Evolutionary conservation across 2,797 vertebrate genomes (phyloP).

Genomic region (Acipenser transmontanus): DNA sequence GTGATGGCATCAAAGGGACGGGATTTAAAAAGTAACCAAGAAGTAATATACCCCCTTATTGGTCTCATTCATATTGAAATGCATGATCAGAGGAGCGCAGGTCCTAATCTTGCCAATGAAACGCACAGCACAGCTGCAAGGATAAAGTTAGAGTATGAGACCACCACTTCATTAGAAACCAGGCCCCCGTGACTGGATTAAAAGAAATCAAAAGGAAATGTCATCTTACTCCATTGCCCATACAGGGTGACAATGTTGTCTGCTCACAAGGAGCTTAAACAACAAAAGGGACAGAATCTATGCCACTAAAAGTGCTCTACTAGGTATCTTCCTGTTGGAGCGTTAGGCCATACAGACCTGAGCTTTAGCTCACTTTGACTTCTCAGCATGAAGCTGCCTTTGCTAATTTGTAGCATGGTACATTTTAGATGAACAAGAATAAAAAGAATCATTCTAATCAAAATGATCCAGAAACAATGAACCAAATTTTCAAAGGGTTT

Average conservation of each 20-base stretch:
- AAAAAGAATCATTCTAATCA: too few relatives aligned
- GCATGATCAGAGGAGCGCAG: slow-evolving; percentile 65
- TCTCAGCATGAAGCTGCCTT: slow-evolving; percentile 45
- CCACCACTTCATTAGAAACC: slow-evolving; percentile 66
- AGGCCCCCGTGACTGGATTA: slow-evolving; percentile 69
- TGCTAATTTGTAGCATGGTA: slow-evolving; percentile 50
- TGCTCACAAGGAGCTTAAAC: slow-evolving; percentile 32
- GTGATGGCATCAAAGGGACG: slow-evolving; percentile 55
- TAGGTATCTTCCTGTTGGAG: slow-evolving; percentile 28
- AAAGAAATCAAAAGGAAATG: slow-evolving; percentile 52
- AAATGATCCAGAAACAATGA: too few relatives aligned
- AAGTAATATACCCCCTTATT: slow-evolving; percentile 72
- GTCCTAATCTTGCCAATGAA: slow-evolving; percentile 67
- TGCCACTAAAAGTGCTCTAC: slow-evolving; percentile 30
- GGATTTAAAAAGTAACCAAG: slow-evolving; percentile 74
- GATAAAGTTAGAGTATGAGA: slow-evolving; percentile 65
- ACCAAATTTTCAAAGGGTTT: too few relatives aligned
- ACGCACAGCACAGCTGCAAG: slow-evolving; percentile 63
- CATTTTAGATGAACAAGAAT: slow-evolving; percentile 33
- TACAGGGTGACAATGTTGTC: slow-evolving; percentile 14
- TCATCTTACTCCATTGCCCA: slow-evolving; percentile 39
- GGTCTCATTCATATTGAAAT: slow-evolving; percentile 82
- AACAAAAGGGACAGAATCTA: slow-evolving; percentile 24
- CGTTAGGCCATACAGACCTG: slow-evolving; percentile 17
- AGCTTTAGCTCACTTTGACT: slow-evolving; percentile 38